phyloP scores from a whole-genome alignment of 2,113 vertebrate species.

The Pseudopipra pipra region DNA sequence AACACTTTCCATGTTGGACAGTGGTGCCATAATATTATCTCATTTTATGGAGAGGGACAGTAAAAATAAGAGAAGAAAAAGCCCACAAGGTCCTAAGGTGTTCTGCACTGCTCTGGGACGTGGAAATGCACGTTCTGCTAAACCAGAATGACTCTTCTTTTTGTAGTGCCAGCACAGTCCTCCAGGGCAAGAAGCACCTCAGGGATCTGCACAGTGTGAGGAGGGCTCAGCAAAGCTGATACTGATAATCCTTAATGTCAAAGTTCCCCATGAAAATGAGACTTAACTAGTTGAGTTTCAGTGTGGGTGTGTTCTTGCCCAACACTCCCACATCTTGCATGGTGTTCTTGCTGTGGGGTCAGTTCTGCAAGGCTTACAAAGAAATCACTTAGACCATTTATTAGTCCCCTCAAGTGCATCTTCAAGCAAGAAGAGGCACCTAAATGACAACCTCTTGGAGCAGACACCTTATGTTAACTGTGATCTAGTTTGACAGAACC shows the following conservation, averaged over 20 bases:
- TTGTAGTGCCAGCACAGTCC: background rate
- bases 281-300: background rate
- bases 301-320: background rate
- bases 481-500: background rate
- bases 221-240: background rate
- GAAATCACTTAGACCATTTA: background rate
- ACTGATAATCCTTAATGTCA: background rate
- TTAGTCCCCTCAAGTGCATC: background rate
- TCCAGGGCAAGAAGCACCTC: background rate
- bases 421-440: background rate
- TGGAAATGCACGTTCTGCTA: background rate
- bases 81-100: background rate
- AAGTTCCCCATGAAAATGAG: background rate
- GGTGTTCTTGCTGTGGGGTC: background rate
- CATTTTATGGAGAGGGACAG: background rate
- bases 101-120: background rate
- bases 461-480: background rate
- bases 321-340: background rate
- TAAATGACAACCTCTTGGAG: background rate
- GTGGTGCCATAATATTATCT: background rate
- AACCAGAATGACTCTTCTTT: background rate
- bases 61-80: background rate
- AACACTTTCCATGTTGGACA: background rate
- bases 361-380: background rate
- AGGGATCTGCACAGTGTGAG: background rate